Evolutionary conservation across 2,113 vertebrate genomes (phyloP), one percentile per base, ranked within the genome.

Genomic region (Hirundichthys speculiger): DNA sequence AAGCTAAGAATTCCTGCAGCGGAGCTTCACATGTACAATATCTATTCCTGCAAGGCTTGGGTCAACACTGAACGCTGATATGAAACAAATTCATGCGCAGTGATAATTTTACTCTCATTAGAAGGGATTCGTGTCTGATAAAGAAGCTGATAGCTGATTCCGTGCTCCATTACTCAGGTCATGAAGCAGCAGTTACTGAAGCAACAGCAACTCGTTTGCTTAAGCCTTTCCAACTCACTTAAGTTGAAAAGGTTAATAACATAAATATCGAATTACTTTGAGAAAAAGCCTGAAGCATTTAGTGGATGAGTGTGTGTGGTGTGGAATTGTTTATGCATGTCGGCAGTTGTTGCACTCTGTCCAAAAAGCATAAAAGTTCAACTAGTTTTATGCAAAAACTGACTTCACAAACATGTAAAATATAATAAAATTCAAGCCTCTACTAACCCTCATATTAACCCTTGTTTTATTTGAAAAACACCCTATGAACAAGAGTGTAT

Each of bases 201-300:
- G 67, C 53, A 52, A 38, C 27, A 67, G 24, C 39, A 49, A 49
- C 51, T 51, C 62, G 59, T 57, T 70, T 55, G 69, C 75, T 86
- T 72, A 63, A 72, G 34, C 46, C 30, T 19, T 59, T 73, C 65
- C 46, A 54, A 66, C 30, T 72, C 49, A 14, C 48, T 56, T 30
- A 51, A 60, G 55, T 43, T 66, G 46, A 69, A 85, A 85, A 76
- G 64, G 77, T 83, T 81, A 79, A 69, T 58, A 50, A 42, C 24
- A 54, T 38, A 68, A 71, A 74, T 67, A 78, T 82, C 13, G n/a
- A 58, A 75, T 77, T 65, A 49, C 15, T 56, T 12, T 46, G n/a
- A 60, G 47, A 49, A 73, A 69, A 50, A 52, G 34, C 2, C 19
- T 42, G 10, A 40, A 24, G 53, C 45, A 52, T 67, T 61, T 64